Evolutionary conservation across 2,888 invertebrate species (phyloP).

Genomic region (Crossocerus cetratus): DNA sequence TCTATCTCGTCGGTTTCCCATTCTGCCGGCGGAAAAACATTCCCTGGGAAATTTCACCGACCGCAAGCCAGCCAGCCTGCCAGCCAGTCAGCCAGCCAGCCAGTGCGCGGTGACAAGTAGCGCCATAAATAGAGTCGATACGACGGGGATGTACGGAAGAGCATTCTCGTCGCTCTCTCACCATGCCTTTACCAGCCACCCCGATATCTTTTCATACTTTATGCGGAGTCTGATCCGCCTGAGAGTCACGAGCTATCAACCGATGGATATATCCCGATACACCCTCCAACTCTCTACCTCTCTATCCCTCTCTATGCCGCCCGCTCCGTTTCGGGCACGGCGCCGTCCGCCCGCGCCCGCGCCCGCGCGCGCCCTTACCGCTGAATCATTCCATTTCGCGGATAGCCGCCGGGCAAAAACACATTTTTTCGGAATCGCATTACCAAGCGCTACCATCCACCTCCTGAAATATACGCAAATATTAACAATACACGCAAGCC

Average conservation of each 20-base stretch:
- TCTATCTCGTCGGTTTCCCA: constrained; percentile 39
- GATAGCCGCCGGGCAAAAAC: neutral
- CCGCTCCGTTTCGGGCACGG: neutral
- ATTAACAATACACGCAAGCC: no score
- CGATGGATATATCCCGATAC: constrained; percentile 38
- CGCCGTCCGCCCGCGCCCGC: neutral
- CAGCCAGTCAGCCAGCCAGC: no score
- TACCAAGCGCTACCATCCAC: neutral
- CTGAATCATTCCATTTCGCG: neutral
- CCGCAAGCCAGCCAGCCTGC: constrained; percentile 40
- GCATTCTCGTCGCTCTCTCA: constrained; percentile 52
- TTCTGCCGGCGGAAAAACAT: constrained; percentile 49
- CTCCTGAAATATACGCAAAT: neutral
- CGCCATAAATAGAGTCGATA: constrained; percentile 66
- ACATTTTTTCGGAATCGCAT: neutral
- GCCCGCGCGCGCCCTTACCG: neutral
- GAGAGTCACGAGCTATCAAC: constrained; percentile 53
- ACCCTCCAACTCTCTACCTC: constrained; percentile 3
- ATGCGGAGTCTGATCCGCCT: constrained; percentile 46
- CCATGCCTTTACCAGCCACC: constrained; percentile 43
- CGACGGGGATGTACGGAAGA: constrained; percentile 58
- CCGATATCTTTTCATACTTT: constrained; percentile 55
- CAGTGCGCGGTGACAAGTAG: constrained; percentile 64
- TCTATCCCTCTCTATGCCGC: constrained; percentile 9
- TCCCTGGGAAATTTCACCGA: constrained; percentile 58